Conservation (phyloP, 1,140 invertebrate species). For the Tachypleus tridentatus region DNA sequence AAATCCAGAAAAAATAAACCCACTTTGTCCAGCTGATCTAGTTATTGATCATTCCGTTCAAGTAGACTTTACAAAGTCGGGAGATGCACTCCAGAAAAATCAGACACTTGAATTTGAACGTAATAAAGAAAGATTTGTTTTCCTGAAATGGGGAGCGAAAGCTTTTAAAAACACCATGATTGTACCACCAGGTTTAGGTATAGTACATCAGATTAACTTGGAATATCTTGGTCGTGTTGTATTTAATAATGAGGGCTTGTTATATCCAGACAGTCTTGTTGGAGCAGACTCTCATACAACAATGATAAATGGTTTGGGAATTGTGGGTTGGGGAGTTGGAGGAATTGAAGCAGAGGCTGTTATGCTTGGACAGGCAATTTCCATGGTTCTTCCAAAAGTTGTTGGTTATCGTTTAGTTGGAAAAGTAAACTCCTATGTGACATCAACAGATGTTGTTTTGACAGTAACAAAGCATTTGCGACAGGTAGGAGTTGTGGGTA, state of each 20-base stretch:
- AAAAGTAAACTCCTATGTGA: slow-evolving; percentile 64
- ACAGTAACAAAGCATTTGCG: slow-evolving; percentile 94
- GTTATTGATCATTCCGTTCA: slow-evolving; percentile 98
- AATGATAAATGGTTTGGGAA: slow-evolving; percentile 87
- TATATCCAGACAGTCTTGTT: slow-evolving; percentile 95
- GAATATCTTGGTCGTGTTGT: slow-evolving; percentile 94
- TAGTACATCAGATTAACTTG: slow-evolving; percentile 96
- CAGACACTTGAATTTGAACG: slow-evolving; percentile 91
- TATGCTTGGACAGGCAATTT: slow-evolving; percentile 83
- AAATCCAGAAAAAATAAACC: slow-evolving; percentile 88
- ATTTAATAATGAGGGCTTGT: slow-evolving; percentile 50
- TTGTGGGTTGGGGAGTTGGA: slow-evolving; percentile 54
- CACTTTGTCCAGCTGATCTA: slow-evolving; percentile 90
- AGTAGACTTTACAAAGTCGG: slow-evolving; percentile 85
- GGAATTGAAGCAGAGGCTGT: slow-evolving; percentile 50
- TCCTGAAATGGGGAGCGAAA: slow-evolving; percentile 94
- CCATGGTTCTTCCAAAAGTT: slow-evolving; percentile 90
- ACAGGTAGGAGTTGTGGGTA: slow-evolving; percentile 89
- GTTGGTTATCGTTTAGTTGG: slow-evolving; percentile 87
- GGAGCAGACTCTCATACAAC: slow-evolving; percentile 98
- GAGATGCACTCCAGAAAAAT: slow-evolving; percentile 81
- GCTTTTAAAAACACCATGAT: slow-evolving; percentile 94
- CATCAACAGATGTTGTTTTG: slow-evolving; percentile 93
- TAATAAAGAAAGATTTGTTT: slow-evolving; percentile 90
- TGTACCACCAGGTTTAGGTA: slow-evolving; percentile 94